A percentile compares a stretch with the other conserved stretches of the same genome.
These are phyloP conservation scores for Pipa parva DNA, from an alignment of 2,113 vertebrate species.

Conservation along the genomic window DNA sequence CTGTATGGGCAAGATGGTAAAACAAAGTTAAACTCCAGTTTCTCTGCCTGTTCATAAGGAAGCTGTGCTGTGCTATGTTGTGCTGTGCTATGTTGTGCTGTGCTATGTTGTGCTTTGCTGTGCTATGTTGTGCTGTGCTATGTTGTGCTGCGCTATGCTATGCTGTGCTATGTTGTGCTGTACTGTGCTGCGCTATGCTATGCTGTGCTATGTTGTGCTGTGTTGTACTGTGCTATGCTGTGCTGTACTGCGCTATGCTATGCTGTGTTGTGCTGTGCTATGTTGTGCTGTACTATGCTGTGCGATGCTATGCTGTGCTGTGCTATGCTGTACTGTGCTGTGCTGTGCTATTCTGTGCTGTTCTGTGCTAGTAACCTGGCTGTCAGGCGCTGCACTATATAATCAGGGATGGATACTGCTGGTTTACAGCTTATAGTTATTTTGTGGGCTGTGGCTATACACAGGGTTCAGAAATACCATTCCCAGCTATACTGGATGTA, in stretches of 20 bases:
- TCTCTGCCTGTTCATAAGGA: neutral
- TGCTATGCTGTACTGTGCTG: neutral
- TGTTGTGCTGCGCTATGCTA: neutral
- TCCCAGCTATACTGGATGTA: too few species aligned
- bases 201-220: constrained; percentile 15
- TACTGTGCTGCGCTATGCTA: constrained; percentile 6
- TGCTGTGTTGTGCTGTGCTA: neutral
- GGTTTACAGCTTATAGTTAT: too few species aligned
- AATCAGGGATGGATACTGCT: too few species aligned
- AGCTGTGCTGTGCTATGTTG: neutral
- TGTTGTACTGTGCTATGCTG: neutral
- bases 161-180: neutral
- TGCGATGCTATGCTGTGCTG: neutral
- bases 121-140: constrained; percentile 6
- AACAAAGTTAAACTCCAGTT: too few species aligned
- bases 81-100: neutral
- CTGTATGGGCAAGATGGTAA: too few species aligned
- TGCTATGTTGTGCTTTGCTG: constrained; percentile 7
- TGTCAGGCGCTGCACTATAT: too few species aligned
- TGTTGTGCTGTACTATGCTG: neutral
- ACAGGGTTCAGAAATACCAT: too few species aligned
- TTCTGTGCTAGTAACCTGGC: too few species aligned
- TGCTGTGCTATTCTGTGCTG: neutral
- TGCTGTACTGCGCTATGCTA: neutral
- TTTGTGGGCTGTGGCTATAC: too few species aligned